Evolutionary conservation across 2,888 invertebrate species (phyloP), one percentile per base, ranked within the genome.

Genomic region (Hipparchia sbordonii): DNA sequence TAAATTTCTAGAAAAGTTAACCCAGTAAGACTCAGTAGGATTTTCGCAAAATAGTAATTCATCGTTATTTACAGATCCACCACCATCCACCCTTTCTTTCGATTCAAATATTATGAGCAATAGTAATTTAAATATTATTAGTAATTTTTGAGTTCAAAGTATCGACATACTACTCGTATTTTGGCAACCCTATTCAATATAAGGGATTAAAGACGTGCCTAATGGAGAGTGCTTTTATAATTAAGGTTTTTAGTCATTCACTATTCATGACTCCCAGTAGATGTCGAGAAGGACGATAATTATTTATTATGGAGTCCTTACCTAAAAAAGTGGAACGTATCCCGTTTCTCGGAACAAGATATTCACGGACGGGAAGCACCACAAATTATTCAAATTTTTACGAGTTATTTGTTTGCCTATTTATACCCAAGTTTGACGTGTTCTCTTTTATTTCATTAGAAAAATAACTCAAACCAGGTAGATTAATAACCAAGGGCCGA

Each of bases 201-300:
- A 71, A 79, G 84, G 82, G 85, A 86, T 84, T 82, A 79, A 80
- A 81, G 79, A 79, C 81, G 77, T 74, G 72, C 72, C 79, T 79
- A 82, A 81, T 81, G 77, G 80, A 77, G 72, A 75, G 81, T 79
- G 82, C 81, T 82, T 82, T 81, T 84, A 75, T 74, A 85, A 86
- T 86, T 86, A 89, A 85, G 84, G 83, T 84, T 84, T 82, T 79
- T 77, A 78, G 77, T 82, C 82, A 84, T 85, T 85, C 81, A 82
- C 77, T 81, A 84, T 86, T 87, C 85, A 85, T 84, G 80, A 79
- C 79, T 77, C 82, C 71, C 48, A 39, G 67, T 59, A 74, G 72
- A 72, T 71, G 65, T 52, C 51, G 59, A 56, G 71, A 69, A 66
- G 46, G 33, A 63, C 48, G 45, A 63, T 72, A 48, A 67, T 67